phyloP scores from a whole-genome alignment of 2,797 vertebrate genomes.

The Scyliorhinus canicula region DNA sequence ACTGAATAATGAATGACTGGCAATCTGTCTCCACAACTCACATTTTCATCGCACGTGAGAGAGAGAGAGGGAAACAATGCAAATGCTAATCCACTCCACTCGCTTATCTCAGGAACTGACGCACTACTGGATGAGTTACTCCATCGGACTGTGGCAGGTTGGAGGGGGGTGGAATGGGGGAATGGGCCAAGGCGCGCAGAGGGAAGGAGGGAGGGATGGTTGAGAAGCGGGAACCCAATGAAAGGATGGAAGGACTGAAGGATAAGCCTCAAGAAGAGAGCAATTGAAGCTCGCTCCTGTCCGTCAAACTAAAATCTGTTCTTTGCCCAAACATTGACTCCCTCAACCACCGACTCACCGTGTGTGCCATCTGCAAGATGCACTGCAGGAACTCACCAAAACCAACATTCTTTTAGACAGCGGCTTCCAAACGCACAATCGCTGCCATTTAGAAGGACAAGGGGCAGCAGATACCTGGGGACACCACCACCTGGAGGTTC shows the following conservation, averaged over 20 bases:
- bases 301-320: neutral
- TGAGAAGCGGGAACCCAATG: constrained; percentile 34
- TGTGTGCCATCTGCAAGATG: too few species aligned
- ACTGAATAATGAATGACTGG: neutral
- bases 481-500: too few species aligned
- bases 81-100: neutral
- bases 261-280: neutral
- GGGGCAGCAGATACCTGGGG: too few species aligned
- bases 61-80: neutral
- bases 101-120: neutral
- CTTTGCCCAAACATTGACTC: too few species aligned
- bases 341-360: too few species aligned
- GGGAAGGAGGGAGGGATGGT: constrained; percentile 49
- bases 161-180: neutral
- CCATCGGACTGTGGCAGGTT: neutral
- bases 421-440: too few species aligned
- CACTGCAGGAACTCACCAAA: too few species aligned
- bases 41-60: neutral
- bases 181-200: constrained; percentile 43
- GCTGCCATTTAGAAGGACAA: too few species aligned
- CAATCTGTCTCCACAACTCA: neutral
- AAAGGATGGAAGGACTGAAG: neutral
- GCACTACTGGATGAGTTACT: neutral
- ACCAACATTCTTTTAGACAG: too few species aligned
- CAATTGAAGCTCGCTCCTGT: neutral